Percentiles rank a stretch among this genome's conserved stretches.
These are phyloP conservation scores for Parazoanthus atlanticus DNA, from an alignment of 92 coral and sea anemone genomes.

Conservation along the genomic window DNA sequence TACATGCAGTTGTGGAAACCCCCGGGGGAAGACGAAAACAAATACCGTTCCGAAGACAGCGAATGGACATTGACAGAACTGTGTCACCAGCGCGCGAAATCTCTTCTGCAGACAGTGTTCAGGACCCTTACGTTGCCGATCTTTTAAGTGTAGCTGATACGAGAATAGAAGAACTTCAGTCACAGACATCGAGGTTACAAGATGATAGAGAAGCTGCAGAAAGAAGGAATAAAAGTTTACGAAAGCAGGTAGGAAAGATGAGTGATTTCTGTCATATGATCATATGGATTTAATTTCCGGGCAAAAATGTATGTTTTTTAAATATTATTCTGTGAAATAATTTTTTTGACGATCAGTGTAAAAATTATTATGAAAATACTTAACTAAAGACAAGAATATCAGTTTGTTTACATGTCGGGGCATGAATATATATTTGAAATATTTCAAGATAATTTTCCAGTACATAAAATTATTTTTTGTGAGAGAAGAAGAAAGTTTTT, in stretches of 20 bases:
- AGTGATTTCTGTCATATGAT: background rate
- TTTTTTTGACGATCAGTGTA: background rate
- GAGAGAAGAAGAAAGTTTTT: background rate
- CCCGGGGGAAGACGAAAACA: conserved; percentile 99
- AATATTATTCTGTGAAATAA: background rate
- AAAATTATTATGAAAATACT: conserved; percentile 1
- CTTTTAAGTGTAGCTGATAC: conserved; percentile 94
- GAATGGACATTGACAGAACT: conserved; percentile 98
- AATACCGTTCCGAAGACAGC: conserved; percentile 92
- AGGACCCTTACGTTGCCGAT: conserved; percentile 98
- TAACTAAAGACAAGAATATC: background rate
- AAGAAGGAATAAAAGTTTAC: conserved; percentile 89
- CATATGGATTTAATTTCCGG: background rate
- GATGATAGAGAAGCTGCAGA: conserved; percentile 90
- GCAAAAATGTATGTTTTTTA: background rate
- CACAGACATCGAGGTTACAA: conserved; percentile 64
- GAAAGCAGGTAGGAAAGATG: conserved; percentile 81
- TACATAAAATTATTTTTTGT: background rate
- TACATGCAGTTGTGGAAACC: conserved; percentile 99
- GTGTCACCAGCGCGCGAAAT: conserved; percentile 82
- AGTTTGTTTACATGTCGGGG: conserved; percentile 8
- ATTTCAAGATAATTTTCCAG: background rate
- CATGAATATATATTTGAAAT: background rate
- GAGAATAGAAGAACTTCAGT: conserved; percentile 91
- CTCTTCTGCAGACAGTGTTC: conserved; percentile 54